Percentiles rank a stretch among this genome's conserved stretches.
phyloP scores from a whole-genome alignment of 1,140 invertebrate genomes.

The Apolygus lucorum region DNA sequence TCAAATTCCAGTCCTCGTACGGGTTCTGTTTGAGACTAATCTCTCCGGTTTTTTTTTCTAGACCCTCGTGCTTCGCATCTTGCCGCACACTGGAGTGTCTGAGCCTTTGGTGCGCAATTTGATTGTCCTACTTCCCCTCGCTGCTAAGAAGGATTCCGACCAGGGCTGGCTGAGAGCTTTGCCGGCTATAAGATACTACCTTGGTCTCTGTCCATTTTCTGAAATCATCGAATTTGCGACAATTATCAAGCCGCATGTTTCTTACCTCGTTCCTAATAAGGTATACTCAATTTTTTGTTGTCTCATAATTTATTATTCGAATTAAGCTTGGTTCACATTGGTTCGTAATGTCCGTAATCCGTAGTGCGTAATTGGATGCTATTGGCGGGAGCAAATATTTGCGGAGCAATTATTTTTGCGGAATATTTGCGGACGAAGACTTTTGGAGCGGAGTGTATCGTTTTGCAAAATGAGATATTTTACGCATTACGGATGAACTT shows the following conservation, averaged over 20 bases:
- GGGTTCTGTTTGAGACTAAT: neutral
- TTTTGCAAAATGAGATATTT: too few species aligned
- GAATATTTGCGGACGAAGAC: too few species aligned
- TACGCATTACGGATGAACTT: too few species aligned
- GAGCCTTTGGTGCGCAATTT: constrained; percentile 15
- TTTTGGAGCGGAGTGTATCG: too few species aligned
- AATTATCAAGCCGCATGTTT: constrained; percentile 9
- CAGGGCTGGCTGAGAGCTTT: constrained; percentile 23
- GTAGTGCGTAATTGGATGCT: too few species aligned
- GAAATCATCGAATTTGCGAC: neutral
- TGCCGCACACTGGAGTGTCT: constrained; percentile 25
- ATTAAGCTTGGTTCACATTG: too few species aligned
- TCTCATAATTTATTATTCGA: too few species aligned
- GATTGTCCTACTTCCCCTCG: constrained; percentile 18
- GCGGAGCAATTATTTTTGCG: too few species aligned
- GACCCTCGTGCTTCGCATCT: constrained; percentile 23
- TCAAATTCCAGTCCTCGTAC: neutral
- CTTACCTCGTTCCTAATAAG: constrained; percentile 16
- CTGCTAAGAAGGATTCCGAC: constrained; percentile 22
- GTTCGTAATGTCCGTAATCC: too few species aligned
- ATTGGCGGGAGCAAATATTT: too few species aligned
- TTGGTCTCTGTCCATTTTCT: neutral
- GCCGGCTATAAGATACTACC: constrained; percentile 25
- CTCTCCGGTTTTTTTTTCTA: constrained; percentile 13
- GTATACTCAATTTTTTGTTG: too few species aligned